These are phyloP conservation scores for Galendromus occidentalis DNA, from an alignment of 1,140 invertebrate species.

Conservation along the genomic window DNA sequence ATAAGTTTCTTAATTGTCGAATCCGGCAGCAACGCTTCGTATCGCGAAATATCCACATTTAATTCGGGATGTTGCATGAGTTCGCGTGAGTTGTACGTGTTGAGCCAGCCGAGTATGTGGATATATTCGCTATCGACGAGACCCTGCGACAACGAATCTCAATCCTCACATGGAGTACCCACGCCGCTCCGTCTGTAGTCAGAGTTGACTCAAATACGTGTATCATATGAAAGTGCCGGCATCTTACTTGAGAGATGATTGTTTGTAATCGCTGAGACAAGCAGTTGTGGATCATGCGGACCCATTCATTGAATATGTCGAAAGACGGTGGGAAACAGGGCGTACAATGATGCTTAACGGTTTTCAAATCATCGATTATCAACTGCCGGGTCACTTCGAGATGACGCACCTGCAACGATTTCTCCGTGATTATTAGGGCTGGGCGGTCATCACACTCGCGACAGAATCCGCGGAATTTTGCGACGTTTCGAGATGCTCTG, in stretches of 20 bases:
- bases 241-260: slow-evolving; percentile 26
- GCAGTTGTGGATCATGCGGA: slow-evolving; percentile 78
- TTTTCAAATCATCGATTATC: slow-evolving; percentile 71
- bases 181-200: too few species aligned
- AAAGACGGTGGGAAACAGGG: slow-evolving; percentile 92
- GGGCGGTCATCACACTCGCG: too few species aligned
- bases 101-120: slow-evolving; percentile 30
- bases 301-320: slow-evolving; percentile 71
- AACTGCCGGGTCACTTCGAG: slow-evolving; percentile 55
- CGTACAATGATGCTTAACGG: slow-evolving; percentile 73
- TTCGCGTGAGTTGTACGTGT: slow-evolving; percentile 50
- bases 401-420: slow-evolving; percentile 27
- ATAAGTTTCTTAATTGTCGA: slow-evolving; percentile 54
- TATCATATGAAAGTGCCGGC: slow-evolving; percentile 13
- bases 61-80: slow-evolving; percentile 70
- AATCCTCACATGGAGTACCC: too few species aligned
- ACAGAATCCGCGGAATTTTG: too few species aligned
- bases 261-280: slow-evolving; percentile 51
- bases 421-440: too few species aligned
- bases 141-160: too few species aligned
- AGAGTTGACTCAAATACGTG: slow-evolving; percentile 8
- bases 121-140: slow-evolving; percentile 7
- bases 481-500: too few species aligned
- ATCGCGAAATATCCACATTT: slow-evolving; percentile 45
- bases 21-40: slow-evolving; percentile 50